These are phyloP conservation scores for Crossoptilon crossoptilon DNA, from an alignment of 2,797 vertebrate genomes.

Conservation along the genomic window DNA sequence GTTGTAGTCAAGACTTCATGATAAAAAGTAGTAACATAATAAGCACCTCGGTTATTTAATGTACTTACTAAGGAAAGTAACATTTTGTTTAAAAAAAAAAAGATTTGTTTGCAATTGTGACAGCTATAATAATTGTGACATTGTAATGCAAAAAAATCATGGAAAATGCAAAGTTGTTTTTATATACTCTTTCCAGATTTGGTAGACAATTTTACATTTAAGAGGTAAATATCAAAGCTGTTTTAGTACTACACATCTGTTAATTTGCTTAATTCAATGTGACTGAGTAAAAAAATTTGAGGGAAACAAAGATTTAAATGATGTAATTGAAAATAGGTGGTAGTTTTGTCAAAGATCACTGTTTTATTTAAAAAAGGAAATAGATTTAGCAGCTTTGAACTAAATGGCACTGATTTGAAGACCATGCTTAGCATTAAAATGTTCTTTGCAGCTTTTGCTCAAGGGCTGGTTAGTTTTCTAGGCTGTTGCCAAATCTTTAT, in stretches of 20 bases:
- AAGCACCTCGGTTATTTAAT: background rate
- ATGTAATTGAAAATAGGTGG: background rate
- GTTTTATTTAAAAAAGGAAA: background rate
- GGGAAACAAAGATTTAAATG: background rate
- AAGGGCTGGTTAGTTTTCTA: background rate
- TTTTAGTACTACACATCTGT: background rate
- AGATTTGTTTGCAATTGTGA: background rate
- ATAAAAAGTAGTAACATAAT: background rate
- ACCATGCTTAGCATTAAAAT: background rate
- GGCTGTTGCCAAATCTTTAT: background rate
- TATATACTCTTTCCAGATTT: background rate
- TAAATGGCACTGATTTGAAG: background rate
- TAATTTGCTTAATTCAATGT: background rate
- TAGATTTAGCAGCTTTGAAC: background rate
- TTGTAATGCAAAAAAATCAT: background rate
- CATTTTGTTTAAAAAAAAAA: background rate
- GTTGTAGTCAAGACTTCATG: background rate
- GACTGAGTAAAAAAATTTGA: background rate
- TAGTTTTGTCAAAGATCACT: background rate
- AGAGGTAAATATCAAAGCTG: background rate
- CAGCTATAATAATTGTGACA: background rate
- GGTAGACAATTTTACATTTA: background rate
- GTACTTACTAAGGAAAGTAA: background rate
- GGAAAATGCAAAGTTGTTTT: background rate
- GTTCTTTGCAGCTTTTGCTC: background rate